phyloP scores from a whole-genome alignment of 2,888 invertebrate species.

The Halictus ligatus region DNA sequence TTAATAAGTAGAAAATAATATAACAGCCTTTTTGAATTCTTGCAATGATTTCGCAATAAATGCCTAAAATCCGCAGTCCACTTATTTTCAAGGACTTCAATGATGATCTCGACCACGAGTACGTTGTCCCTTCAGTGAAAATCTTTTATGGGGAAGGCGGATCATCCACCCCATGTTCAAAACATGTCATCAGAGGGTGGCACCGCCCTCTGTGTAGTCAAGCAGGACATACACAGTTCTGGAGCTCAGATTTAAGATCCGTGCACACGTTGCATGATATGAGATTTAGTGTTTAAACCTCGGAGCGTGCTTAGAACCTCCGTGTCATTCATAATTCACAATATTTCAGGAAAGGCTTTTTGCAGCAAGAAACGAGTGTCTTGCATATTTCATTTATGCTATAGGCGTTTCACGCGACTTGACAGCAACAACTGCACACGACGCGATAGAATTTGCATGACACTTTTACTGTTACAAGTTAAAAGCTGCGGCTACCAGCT shows the following conservation, averaged over 20 bases:
- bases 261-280: neutral
- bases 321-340: neutral
- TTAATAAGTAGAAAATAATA: neutral
- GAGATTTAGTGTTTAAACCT: neutral
- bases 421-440: neutral
- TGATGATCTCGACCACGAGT: neutral
- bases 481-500: neutral
- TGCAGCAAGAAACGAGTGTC: neutral
- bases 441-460: neutral
- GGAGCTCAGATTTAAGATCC: neutral
- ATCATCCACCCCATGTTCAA: neutral
- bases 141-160: neutral
- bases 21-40: neutral
- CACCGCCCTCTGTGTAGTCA: constrained; percentile 4
- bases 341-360: neutral
- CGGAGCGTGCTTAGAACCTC: neutral
- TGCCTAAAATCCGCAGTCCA: neutral
- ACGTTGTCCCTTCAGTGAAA: neutral
- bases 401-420: neutral
- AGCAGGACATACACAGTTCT: neutral
- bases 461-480: neutral
- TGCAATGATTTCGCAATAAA: neutral
- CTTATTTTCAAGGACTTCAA: neutral
- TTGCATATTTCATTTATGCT: neutral
- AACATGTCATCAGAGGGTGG: neutral